These are phyloP conservation scores for Polyploca ridens DNA, from an alignment of 2,888 invertebrate genomes.

Conservation along the genomic window DNA sequence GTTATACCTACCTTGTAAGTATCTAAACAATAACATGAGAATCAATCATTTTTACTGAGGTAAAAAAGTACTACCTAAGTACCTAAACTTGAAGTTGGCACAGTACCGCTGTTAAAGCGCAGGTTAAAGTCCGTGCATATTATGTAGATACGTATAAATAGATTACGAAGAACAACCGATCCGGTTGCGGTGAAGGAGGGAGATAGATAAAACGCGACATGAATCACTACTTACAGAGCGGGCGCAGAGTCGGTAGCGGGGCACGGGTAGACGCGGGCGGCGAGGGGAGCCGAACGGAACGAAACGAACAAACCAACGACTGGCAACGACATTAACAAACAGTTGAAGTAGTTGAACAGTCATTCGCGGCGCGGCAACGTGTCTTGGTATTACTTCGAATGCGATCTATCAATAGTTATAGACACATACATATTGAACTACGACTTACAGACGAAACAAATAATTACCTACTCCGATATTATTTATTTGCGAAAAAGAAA, in stretches of 20 bases:
- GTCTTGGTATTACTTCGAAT: conserved; percentile 50
- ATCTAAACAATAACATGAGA: neutral
- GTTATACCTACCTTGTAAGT: neutral
- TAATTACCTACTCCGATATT: conserved; percentile 49
- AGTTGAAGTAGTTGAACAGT: conserved; percentile 81
- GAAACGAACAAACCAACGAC: conserved; percentile 74
- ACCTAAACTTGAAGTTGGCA: conserved; percentile 30
- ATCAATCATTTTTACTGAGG: too few relatives aligned
- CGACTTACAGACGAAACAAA: conserved; percentile 56
- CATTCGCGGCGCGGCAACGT: conserved; percentile 71
- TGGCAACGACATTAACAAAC: conserved; percentile 80
- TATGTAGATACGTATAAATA: conserved; percentile 80
- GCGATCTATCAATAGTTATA: conserved; percentile 40
- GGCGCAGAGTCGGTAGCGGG: conserved; percentile 69
- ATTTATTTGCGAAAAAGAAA: conserved; percentile 56
- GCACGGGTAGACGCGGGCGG: conserved; percentile 56
- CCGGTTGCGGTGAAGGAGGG: conserved; percentile 83
- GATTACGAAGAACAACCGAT: conserved; percentile 83
- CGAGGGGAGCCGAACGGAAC: conserved; percentile 64
- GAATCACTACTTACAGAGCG: conserved; percentile 82
- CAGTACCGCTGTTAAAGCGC: conserved; percentile 52
- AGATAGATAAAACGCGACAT: conserved; percentile 84
- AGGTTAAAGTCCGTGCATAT: conserved; percentile 77
- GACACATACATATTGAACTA: conserved; percentile 37
- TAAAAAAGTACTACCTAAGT: neutral